Evolutionary conservation across 1,140 invertebrate species (phyloP), one percentile per base, ranked within the genome.

Genomic region (Pseudomyrmex gracilis): DNA sequence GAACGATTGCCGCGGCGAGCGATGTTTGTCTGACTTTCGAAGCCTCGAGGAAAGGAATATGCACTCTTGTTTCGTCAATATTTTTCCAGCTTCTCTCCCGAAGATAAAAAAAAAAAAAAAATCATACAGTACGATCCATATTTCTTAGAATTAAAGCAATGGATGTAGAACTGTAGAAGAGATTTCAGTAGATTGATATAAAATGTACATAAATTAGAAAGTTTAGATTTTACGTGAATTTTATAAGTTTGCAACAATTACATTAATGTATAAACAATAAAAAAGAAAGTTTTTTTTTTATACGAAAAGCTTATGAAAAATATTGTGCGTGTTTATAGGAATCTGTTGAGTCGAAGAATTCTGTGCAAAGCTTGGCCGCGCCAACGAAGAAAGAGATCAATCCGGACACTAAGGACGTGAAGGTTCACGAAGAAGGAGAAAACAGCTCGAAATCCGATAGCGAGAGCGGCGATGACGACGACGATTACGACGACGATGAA

Each of bases 401-500:
- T 71, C 91, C 94, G 20, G 92, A 93, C 20, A 89, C 90, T 7
- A 95, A 95, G 58, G 92, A 92, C n/a, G 78, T 86, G 8, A 92
- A 92, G 74, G 15, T 77, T 5, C 90, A 90, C 34, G 91, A 91
- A 45, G 91, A 94, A 45, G 91, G 90, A 45, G 91, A 93, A 4
- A 90, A 92, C 63, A 86, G 80, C 34, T 90, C 84, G 5, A 94
- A 94, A 74, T 77, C 87, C 55, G 92, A 93, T 47, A 93, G 89
- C 63, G 93, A 95, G 45, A 94, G 92, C 51, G 95, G 94, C 61
- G 95, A 95, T 22, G 95, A 95, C 1, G 95, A 95, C 13, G 95
- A 95, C 7, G 95, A 95, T 76, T 94, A 95, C 84, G 95, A 95
- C 55, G 93, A 95, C n/a, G 93, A 94, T 15, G 95, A 95, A 63